Percentiles rank a stretch among this genome's conserved stretches.
Evolutionary conservation across 2,113 vertebrate species (phyloP).

Genomic region (Herpailurus yagouaroundi): DNA sequence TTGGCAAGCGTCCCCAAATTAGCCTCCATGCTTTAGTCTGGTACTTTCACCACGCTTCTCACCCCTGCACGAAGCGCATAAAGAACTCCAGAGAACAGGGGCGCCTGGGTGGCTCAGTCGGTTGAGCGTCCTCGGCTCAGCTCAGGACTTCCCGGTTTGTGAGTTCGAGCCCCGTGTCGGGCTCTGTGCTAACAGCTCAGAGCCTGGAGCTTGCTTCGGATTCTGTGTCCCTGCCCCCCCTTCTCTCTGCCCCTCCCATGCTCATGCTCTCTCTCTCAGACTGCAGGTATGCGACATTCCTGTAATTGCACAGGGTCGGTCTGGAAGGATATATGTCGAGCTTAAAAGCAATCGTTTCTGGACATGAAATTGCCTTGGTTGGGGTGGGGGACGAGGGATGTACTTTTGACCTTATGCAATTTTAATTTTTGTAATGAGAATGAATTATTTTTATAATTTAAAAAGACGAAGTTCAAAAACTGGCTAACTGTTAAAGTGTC

Average conservation of each 20-base stretch:
- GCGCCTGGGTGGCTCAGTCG: too few species aligned
- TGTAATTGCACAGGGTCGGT: neutral
- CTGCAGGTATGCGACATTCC: neutral
- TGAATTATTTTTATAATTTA: slow-evolving; percentile 31
- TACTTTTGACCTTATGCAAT: neutral
- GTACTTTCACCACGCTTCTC: neutral
- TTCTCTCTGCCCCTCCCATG: too few species aligned
- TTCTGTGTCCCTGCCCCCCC: too few species aligned
- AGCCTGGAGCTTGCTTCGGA: too few species aligned
- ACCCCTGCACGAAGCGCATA: neutral
- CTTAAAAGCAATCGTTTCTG: neutral
- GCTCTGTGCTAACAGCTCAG: too few species aligned
- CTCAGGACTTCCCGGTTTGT: too few species aligned
- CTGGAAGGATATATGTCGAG: neutral
- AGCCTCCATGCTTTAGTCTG: neutral
- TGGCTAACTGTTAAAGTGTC: neutral
- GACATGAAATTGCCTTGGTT: neutral
- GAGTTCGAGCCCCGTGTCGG: too few species aligned
- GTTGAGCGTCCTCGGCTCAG: too few species aligned
- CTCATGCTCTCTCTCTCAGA: neutral
- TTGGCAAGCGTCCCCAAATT: neutral
- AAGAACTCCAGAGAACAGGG: neutral
- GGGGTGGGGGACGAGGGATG: neutral
- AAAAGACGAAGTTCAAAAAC: neutral
- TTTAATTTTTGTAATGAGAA: neutral